A percentile compares a stretch with the other conserved stretches of the same genome.
These are phyloP conservation scores for Hippopotamus amphibius DNA, from an alignment of 2,113 vertebrate genomes.

Conservation along the genomic window DNA sequence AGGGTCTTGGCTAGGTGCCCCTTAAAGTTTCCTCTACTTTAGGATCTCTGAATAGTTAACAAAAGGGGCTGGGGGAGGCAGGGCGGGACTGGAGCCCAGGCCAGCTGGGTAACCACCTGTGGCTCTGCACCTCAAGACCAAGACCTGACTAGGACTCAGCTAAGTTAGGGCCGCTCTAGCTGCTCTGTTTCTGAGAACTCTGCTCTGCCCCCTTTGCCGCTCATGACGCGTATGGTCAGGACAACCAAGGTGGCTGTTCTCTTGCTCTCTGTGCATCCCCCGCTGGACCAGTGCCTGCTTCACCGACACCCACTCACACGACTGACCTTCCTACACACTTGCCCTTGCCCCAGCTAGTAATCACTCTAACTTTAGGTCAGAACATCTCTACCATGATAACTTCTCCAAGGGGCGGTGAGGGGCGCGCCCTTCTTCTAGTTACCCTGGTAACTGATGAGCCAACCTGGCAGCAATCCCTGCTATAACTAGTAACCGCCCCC, in stretches of 20 bases:
- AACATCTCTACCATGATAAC: background rate
- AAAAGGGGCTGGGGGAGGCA: background rate
- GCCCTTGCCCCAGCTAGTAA: background rate
- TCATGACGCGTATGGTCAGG: too few relatives aligned
- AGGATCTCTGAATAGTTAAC: background rate
- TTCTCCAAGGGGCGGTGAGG: background rate
- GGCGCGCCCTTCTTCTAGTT: background rate
- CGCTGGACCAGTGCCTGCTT: background rate
- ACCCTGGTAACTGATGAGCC: background rate
- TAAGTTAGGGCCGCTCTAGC: background rate
- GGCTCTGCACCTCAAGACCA: background rate
- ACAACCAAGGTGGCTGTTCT: background rate
- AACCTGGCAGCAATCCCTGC: background rate
- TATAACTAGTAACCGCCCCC: background rate
- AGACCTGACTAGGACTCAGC: background rate
- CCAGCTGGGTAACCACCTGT: background rate
- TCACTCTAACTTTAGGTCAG: background rate
- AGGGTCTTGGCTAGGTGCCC: background rate
- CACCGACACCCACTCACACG: fast-evolving
- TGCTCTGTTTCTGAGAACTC: background rate
- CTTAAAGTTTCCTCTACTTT: background rate
- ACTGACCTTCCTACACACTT: background rate
- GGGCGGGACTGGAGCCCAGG: too few relatives aligned
- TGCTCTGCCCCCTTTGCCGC: fast-evolving
- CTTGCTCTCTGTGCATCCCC: background rate